Evolutionary conservation across 1,140 invertebrate genomes (phyloP).

Genomic region (Eumaeus atala): DNA sequence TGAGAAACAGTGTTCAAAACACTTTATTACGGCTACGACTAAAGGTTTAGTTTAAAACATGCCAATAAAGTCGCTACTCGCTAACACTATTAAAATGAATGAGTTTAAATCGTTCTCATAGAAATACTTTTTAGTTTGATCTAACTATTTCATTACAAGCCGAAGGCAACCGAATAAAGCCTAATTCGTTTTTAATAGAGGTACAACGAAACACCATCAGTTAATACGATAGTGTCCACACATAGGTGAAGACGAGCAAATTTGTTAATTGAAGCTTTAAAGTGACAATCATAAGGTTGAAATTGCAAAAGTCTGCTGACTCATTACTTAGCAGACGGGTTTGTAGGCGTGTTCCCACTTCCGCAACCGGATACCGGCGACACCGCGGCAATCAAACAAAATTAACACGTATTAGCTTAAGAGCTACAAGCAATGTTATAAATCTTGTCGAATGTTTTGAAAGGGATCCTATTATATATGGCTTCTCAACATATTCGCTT

Average conservation of each 20-base stretch:
- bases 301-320: conserved; percentile 16
- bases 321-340: conserved; percentile 63
- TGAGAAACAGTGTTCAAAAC: no score
- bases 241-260: not conserved
- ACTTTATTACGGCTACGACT: no score
- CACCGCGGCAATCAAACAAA: conserved; percentile 45
- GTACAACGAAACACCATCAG: not conserved
- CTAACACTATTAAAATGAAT: no score
- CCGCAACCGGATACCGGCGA: conserved; percentile 54
- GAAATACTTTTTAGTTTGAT: no score
- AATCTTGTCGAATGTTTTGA: conserved; percentile 8
- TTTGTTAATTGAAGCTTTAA: conserved; percentile 16
- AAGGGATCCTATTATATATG: no score
- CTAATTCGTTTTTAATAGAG: not conserved
- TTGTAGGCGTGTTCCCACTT: conserved; percentile 55
- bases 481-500: no score
- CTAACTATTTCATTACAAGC: not conserved
- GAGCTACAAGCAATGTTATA: not conserved
- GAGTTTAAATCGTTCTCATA: no score
- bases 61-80: no score
- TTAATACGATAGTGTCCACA: not conserved
- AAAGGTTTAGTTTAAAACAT: no score
- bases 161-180: not conserved
- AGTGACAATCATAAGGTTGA: not conserved
- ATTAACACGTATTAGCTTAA: conserved; percentile 34